Percentiles rank a stretch among this genome's conserved stretches.
Conservation (phyloP, 2,888 invertebrate species). For the Phyllotreta striolata region DNA sequence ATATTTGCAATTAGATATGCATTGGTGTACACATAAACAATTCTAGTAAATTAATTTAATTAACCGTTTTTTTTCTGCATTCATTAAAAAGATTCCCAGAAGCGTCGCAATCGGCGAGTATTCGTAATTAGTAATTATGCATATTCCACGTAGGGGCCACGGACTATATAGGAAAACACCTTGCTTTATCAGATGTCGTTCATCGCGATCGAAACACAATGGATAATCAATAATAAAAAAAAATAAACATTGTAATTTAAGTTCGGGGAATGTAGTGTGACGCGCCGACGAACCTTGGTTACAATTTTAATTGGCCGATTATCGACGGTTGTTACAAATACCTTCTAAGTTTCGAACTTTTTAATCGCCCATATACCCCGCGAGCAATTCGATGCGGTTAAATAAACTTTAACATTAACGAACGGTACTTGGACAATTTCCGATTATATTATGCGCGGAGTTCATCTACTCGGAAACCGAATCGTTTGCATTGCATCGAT, state of each 20-base stretch:
- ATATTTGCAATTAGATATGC: no score
- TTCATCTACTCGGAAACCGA: no score
- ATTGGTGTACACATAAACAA: no score
- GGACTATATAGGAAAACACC: slow-evolving; percentile 9
- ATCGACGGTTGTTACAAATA: background rate
- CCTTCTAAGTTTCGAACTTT: background rate
- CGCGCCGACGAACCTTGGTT: slow-evolving; percentile 11
- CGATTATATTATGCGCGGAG: no score
- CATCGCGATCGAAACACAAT: slow-evolving; percentile 34
- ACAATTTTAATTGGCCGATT: slow-evolving; percentile 6
- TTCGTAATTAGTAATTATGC: slow-evolving; percentile 16
- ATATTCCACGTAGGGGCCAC: slow-evolving; percentile 16
- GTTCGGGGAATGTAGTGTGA: slow-evolving; percentile 31
- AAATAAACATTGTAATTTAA: slow-evolving; percentile 27
- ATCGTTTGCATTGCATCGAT: no score
- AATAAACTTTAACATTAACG: no score
- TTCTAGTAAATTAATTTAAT: no score
- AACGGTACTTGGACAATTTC: no score
- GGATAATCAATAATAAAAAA: slow-evolving; percentile 31
- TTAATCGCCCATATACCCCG: background rate
- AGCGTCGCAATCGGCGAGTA: slow-evolving; percentile 8
- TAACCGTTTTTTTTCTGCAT: background rate
- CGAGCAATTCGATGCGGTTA: no score
- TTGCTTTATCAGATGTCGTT: slow-evolving; percentile 27
- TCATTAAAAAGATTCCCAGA: slow-evolving; percentile 13